Base-by-base conservation (phyloP, 2,888 invertebrate genomes). In the Altica lythri region DNA sequence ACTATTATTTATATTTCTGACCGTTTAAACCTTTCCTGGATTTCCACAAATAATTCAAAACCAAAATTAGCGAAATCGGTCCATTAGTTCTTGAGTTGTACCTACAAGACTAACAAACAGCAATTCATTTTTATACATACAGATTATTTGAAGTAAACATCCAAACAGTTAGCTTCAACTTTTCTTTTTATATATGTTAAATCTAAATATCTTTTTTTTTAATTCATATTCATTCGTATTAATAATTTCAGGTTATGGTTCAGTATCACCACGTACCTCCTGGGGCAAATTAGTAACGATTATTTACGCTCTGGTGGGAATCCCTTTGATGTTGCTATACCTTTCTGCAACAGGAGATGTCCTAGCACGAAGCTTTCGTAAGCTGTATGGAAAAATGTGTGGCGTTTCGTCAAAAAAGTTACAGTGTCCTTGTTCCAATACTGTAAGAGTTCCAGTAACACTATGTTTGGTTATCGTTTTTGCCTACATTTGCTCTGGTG, bases 291-390 rank as follows among this genome's bases (percentile, higher is more conserved):
- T 90, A 64, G 89, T 88, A 55, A 90, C 92, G n/a, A 85, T 92
- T 60, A 80, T 88, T 53, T 93, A 92, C 77, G 91, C 92, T 0
- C 82, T 92, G 55, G 81, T 91, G 55, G 93, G 94, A 45, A 93
- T 94, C 65, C 94, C 94, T 14, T 81, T 94, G 68, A 89, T 94
- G 79, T 81, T 94, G 75, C 83, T 94, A 46, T 94, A 94, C 76
- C 81, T 94, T 49, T 90, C 92, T 47, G 91, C 92, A 43, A 87
- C 92, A 62, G 94, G 93, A 34, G 91, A 91, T 71, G 86, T 89
- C 12, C 79, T 93, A 37, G 91, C 92, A n/a, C 81, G 88, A 45
- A 68, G 67, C 53, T 70, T 70, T 40, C 60, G 70, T 8, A 57
- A 61, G 12, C 55, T 70, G 0, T 70, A 70, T 55, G 70, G 68